These are phyloP conservation scores for Azemiops feae DNA, from an alignment of 2,113 vertebrate species.

Conservation along the genomic window DNA sequence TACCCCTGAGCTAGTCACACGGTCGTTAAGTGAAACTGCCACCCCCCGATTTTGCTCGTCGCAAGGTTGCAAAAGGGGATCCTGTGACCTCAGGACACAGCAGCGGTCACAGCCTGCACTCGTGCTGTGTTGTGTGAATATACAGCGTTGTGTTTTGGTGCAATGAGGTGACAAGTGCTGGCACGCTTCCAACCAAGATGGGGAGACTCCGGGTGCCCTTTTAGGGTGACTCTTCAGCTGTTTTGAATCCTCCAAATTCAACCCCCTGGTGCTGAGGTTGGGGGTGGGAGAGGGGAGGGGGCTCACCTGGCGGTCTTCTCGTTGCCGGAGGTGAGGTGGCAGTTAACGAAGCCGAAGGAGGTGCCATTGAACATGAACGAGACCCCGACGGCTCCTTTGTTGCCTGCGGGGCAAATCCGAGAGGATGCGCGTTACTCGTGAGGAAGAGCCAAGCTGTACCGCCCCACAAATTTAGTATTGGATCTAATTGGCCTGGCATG, in stretches of 20 bases:
- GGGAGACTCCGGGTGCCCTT: not conserved
- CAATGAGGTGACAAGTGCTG: not conserved
- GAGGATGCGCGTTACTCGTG: fast-evolving
- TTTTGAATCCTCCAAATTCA: not conserved
- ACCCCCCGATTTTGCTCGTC: too few species aligned
- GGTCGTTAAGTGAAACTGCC: too few species aligned
- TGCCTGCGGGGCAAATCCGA: conserved; percentile 70
- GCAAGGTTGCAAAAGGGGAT: too few species aligned
- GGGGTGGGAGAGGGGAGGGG: not conserved
- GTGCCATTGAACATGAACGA: conserved; percentile 98
- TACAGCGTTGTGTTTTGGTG: not conserved
- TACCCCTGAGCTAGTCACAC: too few species aligned
- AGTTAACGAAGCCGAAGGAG: conserved; percentile 96
- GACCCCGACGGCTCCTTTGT: conserved; percentile 93
- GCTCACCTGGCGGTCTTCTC: conserved; percentile 90
- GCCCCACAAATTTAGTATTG: not conserved
- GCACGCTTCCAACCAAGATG: not conserved
- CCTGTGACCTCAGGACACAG: too few species aligned
- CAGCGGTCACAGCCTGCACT: too few species aligned
- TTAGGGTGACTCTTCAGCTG: too few species aligned
- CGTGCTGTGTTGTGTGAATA: not conserved
- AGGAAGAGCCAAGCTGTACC: too few species aligned
- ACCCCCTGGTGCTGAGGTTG: fast-evolving
- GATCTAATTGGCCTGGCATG: not conserved
- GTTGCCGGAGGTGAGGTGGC: conserved; percentile 95